Conservation (phyloP, 2,797 vertebrate genomes). For the Erethizon dorsatum region DNA sequence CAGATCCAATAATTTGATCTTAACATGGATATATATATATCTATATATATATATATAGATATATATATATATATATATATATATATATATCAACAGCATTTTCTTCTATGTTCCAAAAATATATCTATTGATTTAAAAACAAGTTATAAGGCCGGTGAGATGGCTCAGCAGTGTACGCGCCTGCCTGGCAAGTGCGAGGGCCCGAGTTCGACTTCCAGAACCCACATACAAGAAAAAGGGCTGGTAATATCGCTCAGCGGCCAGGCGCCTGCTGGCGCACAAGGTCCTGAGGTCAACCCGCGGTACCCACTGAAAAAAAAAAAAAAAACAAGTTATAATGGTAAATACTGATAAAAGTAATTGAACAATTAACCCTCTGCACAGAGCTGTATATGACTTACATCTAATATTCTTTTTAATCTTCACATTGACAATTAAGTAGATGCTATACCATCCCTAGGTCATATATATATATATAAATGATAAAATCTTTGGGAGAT, state of each 20-base stretch:
- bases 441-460: neutral
- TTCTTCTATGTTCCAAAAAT: neutral
- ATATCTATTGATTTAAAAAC: neutral
- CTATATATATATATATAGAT: neutral
- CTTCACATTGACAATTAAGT: neutral
- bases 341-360: neutral
- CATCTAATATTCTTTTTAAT: neutral
- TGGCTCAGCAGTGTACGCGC: no score
- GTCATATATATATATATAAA: neutral
- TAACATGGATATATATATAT: neutral
- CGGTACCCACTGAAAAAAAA: no score
- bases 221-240: no score
- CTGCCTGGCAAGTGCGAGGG: no score
- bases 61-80: neutral
- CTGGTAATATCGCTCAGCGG: no score
- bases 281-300: no score
- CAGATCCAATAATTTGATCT: neutral
- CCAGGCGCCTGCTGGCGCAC: no score
- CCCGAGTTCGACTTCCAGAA: no score
- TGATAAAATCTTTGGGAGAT: neutral
- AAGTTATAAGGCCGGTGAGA: neutral
- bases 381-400: neutral
- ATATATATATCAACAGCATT: neutral
- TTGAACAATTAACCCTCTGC: neutral
- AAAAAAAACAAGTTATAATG: neutral